Base-by-base conservation (phyloP, 2,113 vertebrate genomes). In the Phylloscopus trochilus region DNA sequence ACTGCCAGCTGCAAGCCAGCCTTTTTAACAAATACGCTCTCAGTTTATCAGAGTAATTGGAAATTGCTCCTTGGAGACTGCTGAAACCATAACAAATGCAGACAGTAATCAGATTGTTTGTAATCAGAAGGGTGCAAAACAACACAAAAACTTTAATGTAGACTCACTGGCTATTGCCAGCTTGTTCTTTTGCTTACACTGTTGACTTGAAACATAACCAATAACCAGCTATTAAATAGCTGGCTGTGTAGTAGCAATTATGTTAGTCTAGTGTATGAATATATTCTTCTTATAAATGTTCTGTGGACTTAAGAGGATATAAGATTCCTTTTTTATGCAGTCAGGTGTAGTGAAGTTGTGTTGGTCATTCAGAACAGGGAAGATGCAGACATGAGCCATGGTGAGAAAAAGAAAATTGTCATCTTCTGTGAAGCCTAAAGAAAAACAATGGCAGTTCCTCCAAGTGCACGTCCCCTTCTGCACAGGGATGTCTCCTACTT, bases 21-120 rank as follows among this genome's bases (percentile, higher is more conserved):
- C 86, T 81, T 93, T 96, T 86, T 75, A 89, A 89, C 60, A 92
- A 81, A 86, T 60, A 33, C 23, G 53, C 37, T 79, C 72, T 88
- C 39, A 23, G 35, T 90, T 96, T 93, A 83, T 94, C 93, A 83
- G 6, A 96, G 88, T 79, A 93, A 92, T 92, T 96, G 88, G 52
- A 93, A 96, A 93, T 92, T 77, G 56, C 72, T 90, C 79, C 79
- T 95, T 92, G 52, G 83, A 92, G 93, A 66, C 83, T 81, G 47
- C 85, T 81, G 90, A 93, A 96, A 75, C 51, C n/a, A 24, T 94
- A 93, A 95, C 79, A 92, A 74, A 87, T 75, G 51, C 56, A 90
- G 85, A 53, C 64, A 74, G 68, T 90, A 87, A 93, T 92, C 74
- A 62, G 78, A 79, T 70, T 87, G 63, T 91, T 89, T 72, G 66